Evolutionary conservation across 1,140 invertebrate species (phyloP).

Genomic region (Lordiphosa stackelbergi): DNA sequence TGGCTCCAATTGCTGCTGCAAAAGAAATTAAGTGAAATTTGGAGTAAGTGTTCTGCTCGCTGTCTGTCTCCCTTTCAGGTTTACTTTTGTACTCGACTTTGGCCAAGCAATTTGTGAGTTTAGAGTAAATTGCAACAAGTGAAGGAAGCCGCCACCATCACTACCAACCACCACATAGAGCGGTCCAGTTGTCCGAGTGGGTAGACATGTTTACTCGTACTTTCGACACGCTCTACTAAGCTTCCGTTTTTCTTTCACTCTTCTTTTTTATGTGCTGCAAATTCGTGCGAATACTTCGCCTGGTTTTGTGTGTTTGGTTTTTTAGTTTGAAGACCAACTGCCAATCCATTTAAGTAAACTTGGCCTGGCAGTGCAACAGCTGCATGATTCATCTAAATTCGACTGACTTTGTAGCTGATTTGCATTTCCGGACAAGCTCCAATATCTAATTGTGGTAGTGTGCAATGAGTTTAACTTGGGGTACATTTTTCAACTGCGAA

Average conservation of each 20-base stretch:
- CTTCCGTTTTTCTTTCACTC: slow-evolving; percentile 56
- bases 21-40: slow-evolving; percentile 31
- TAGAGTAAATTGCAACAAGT: slow-evolving; percentile 48
- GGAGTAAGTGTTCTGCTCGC: slow-evolving; percentile 10
- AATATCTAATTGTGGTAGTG: slow-evolving; percentile 67
- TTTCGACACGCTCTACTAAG: slow-evolving; percentile 70
- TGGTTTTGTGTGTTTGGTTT: slow-evolving; percentile 1
- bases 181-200: slow-evolving; percentile 47
- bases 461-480: slow-evolving; percentile 13
- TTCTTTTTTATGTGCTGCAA: slow-evolving; percentile 41
- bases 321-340: slow-evolving; percentile 38
- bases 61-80: slow-evolving; percentile 43
- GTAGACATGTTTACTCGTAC: slow-evolving; percentile 54
- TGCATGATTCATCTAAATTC: slow-evolving; percentile 26
- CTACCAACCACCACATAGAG: slow-evolving; percentile 28
- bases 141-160: slow-evolving; percentile 33
- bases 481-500: no score
- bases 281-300: slow-evolving; percentile 26
- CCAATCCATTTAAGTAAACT: slow-evolving; percentile 17
- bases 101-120: slow-evolving; percentile 22
- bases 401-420: slow-evolving; percentile 31
- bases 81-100: slow-evolving; percentile 16
- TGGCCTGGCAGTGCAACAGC: slow-evolving; percentile 24
- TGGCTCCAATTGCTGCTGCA: slow-evolving; percentile 77
- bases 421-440: slow-evolving; percentile 59